Percentiles rank a stretch among this genome's conserved stretches.
phyloP scores from a whole-genome alignment of 2,888 invertebrate species.

The Alloplasta piceator region DNA sequence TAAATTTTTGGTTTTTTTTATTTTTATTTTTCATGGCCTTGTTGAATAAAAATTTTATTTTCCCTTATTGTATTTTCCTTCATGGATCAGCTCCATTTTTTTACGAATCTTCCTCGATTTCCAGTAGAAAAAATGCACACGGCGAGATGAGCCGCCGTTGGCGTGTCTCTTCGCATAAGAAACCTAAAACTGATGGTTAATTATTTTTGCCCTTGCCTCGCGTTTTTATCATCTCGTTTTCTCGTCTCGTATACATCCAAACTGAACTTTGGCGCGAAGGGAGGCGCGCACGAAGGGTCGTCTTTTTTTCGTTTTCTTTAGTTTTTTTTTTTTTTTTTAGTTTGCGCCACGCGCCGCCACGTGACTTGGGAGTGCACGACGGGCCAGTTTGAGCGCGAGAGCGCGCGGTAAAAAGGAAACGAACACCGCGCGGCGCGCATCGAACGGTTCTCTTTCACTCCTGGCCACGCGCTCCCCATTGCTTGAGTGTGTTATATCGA shows the following conservation, averaged over 20 bases:
- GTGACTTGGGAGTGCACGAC: slow-evolving; percentile 72
- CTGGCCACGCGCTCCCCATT: too few relatives aligned
- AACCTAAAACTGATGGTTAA: slow-evolving; percentile 83
- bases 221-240: slow-evolving; percentile 28
- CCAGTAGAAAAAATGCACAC: not conserved
- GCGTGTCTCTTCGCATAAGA: slow-evolving; percentile 72
- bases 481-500: slow-evolving; percentile 62
- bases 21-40: not conserved
- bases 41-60: not conserved
- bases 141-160: not conserved
- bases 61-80: not conserved
- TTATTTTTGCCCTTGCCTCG: slow-evolving; percentile 77
- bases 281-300: slow-evolving; percentile 63
- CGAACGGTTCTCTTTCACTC: slow-evolving; percentile 65
- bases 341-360: slow-evolving; percentile 82
- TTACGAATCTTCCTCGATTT: not conserved
- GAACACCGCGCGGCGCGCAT: slow-evolving; percentile 71
- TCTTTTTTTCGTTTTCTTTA: slow-evolving; percentile 47
- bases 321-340: slow-evolving; percentile 76
- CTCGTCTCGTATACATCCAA: slow-evolving; percentile 18
- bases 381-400: slow-evolving; percentile 60
- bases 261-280: slow-evolving; percentile 57
- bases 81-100: too few relatives aligned
- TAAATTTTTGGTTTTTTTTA: too few relatives aligned
- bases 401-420: slow-evolving; percentile 76